These are phyloP conservation scores for Enchytraeus crypticus DNA, from an alignment of 2,888 invertebrate genomes.

Conservation along the genomic window DNA sequence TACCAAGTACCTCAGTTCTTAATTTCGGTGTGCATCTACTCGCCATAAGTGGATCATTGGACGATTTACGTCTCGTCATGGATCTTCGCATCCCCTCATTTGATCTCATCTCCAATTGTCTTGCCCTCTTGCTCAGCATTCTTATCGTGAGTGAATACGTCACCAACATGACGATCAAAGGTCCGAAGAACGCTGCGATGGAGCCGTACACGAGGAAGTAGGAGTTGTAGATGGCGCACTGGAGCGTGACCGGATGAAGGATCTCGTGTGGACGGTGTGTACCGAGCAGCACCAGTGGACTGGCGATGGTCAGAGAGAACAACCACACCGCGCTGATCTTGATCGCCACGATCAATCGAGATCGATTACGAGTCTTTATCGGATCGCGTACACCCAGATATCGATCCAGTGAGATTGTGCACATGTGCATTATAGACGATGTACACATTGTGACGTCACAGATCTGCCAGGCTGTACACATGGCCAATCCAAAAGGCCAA, in stretches of 20 bases:
- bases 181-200: slow-evolving; percentile 90
- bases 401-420: slow-evolving; percentile 57
- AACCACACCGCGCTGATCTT: slow-evolving; percentile 92
- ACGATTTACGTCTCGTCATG: neutral
- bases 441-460: slow-evolving; percentile 59
- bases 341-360: slow-evolving; percentile 50
- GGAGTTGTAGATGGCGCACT: slow-evolving; percentile 48
- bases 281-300: slow-evolving; percentile 50
- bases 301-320: slow-evolving; percentile 57
- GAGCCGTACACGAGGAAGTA: slow-evolving; percentile 72
- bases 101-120: slow-evolving; percentile 2
- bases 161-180: slow-evolving; percentile 82
- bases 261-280: slow-evolving; percentile 57
- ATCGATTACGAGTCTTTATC: slow-evolving; percentile 47
- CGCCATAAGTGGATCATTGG: no score
- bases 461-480: slow-evolving; percentile 50
- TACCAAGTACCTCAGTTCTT: no score
- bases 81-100: slow-evolving; percentile 13
- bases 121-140: slow-evolving; percentile 58
- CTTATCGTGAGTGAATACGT: slow-evolving; percentile 88
- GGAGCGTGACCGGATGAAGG: slow-evolving; percentile 36
- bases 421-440: slow-evolving; percentile 55
- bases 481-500: slow-evolving; percentile 65
- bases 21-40: no score
- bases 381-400: slow-evolving; percentile 84